A percentile compares a stretch with the other conserved stretches of the same genome.
These are phyloP conservation scores for Enteromius treurensis DNA, from an alignment of 2,797 vertebrate genomes.

Conservation along the genomic window DNA sequence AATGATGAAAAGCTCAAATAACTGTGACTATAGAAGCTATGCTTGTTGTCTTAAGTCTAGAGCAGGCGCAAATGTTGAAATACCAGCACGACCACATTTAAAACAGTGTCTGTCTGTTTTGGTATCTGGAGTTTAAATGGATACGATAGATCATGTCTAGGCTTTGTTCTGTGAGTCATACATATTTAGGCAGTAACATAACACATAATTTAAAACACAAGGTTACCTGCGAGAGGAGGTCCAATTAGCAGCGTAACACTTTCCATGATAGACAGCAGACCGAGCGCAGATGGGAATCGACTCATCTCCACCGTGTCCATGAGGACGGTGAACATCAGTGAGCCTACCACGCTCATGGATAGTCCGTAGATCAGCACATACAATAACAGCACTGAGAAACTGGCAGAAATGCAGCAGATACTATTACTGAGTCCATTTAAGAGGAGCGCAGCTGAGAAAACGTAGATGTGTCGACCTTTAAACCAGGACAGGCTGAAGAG, in stretches of 20 bases:
- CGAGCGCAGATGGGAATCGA: conserved; percentile 89
- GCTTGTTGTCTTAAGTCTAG: background rate
- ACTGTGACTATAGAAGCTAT: background rate
- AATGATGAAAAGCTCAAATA: background rate
- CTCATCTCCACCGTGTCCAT: conserved; percentile 94
- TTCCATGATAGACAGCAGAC: conserved; percentile 89
- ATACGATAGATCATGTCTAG: background rate
- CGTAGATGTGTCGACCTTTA: conserved; percentile 82
- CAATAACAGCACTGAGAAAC: conserved; percentile 79
- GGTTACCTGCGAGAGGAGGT: conserved; percentile 89
- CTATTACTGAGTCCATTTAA: conserved; percentile 89
- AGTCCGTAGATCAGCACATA: conserved; percentile 84
- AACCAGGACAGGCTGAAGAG: conserved; percentile 80
- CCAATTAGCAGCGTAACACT: conserved; percentile 86
- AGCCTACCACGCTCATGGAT: conserved; percentile 89
- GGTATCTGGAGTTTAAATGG: background rate
- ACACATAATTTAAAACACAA: background rate
- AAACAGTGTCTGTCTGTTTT: background rate
- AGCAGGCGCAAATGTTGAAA: background rate
- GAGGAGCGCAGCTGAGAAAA: conserved; percentile 80
- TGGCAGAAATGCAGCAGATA: conserved; percentile 80
- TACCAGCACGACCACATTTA: conserved; percentile 15
- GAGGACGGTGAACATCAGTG: conserved; percentile 90
- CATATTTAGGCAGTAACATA: background rate
- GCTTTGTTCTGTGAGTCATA: background rate